These are phyloP conservation scores for Pteronura brasiliensis DNA, from an alignment of 2,113 vertebrate genomes.

Conservation along the genomic window DNA sequence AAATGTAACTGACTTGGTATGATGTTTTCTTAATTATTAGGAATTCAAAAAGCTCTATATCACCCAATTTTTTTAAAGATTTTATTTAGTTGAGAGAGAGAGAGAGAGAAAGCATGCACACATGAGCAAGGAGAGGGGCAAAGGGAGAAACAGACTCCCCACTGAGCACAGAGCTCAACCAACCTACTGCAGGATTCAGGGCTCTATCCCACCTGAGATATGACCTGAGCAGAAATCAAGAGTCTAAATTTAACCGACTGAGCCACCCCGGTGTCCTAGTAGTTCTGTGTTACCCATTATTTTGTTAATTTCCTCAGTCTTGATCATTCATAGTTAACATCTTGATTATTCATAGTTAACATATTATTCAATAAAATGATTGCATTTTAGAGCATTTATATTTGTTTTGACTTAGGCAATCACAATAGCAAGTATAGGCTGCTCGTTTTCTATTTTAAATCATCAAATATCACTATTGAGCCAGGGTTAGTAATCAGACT, in stretches of 20 bases:
- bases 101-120: not conserved
- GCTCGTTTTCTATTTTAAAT: not conserved
- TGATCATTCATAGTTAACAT: not conserved
- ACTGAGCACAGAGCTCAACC: not conserved
- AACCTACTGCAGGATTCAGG: not conserved
- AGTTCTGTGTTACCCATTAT: not conserved
- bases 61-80: not conserved
- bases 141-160: not conserved
- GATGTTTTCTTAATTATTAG: not conserved
- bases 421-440: not conserved
- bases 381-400: not conserved
- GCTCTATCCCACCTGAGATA: not conserved
- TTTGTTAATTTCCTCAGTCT: not conserved
- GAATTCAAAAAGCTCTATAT: not conserved
- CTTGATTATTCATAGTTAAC: not conserved
- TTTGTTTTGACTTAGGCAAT: not conserved
- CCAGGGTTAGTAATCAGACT: not conserved
- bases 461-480: not conserved
- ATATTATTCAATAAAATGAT: not conserved
- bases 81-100: not conserved
- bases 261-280: not conserved
- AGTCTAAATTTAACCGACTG: not conserved
- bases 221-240: not conserved
- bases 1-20: not conserved
- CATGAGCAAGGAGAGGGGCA: not conserved